Percentiles rank a stretch among this genome's conserved stretches.
These are phyloP conservation scores for Pycnonotus jocosus DNA, from an alignment of 2,113 vertebrate genomes.

Conservation along the genomic window DNA sequence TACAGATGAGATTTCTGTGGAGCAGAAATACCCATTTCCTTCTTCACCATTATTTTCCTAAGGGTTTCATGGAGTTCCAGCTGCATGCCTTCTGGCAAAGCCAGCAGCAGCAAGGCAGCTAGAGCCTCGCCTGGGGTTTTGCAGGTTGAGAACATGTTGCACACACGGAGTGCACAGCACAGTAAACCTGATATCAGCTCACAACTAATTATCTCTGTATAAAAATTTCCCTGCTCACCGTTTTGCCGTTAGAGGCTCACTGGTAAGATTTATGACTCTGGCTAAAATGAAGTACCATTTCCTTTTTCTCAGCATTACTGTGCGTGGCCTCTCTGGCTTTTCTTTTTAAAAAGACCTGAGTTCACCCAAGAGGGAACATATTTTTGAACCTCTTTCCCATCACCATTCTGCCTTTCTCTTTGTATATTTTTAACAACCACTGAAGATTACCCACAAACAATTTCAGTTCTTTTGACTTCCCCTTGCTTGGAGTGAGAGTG, in stretches of 20 bases:
- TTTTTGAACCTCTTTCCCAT: conserved; percentile 58
- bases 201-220: conserved; percentile 50
- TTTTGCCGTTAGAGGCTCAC: conserved; percentile 44
- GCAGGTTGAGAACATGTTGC: background rate
- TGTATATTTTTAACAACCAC: background rate
- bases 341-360: conserved; percentile 49
- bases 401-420: conserved; percentile 13
- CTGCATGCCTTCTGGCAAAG: background rate
- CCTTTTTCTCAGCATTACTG: conserved; percentile 65
- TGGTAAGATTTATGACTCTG: conserved; percentile 63
- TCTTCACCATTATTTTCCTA: background rate
- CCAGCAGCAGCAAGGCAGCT: background rate
- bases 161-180: background rate
- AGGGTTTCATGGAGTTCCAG: background rate
- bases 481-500: conserved; percentile 17
- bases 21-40: background rate
- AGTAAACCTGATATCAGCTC: conserved; percentile 57
- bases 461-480: conserved; percentile 23
- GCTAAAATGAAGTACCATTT: conserved; percentile 64
- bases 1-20: background rate
- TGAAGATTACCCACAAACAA: conserved; percentile 15
- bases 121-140: accelerated
- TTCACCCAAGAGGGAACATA: conserved; percentile 32
- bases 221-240: conserved; percentile 47
- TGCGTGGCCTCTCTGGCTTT: conserved; percentile 30